Conservation (phyloP, 2,797 vertebrate genomes). For the Coreius guichenoti region DNA sequence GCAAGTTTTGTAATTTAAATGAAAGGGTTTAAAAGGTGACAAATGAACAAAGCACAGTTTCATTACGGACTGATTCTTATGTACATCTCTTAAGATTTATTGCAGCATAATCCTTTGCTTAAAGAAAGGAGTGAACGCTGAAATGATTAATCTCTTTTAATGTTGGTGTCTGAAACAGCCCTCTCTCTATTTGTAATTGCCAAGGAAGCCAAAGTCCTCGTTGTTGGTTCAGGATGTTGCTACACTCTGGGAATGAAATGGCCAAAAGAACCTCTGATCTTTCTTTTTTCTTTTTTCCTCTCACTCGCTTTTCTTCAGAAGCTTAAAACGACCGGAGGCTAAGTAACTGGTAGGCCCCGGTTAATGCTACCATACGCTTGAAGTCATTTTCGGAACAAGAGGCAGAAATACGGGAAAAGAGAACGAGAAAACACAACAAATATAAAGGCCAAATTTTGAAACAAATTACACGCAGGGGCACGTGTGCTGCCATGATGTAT, state of each 20-base stretch:
- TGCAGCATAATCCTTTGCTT: constrained; percentile 90
- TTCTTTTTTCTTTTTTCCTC: constrained; percentile 69
- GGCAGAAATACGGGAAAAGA: constrained; percentile 53
- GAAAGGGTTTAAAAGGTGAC: constrained; percentile 88
- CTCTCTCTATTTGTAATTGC: constrained; percentile 99
- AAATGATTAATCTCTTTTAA: constrained; percentile 99
- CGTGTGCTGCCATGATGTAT: constrained; percentile 82
- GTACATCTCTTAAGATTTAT: constrained; percentile 99
- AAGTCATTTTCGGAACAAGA: constrained; percentile 80
- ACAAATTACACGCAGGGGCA: constrained; percentile 83
- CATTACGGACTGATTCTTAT: constrained; percentile 96
- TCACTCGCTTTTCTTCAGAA: constrained; percentile 36
- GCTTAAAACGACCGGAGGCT: constrained; percentile 83
- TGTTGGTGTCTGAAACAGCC: constrained; percentile 94
- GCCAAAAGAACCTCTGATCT: constrained; percentile 91
- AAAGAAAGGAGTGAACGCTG: constrained; percentile 88
- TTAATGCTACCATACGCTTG: constrained; percentile 83
- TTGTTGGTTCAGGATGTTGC: constrained; percentile 89
- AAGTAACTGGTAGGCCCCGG: constrained; percentile 83
- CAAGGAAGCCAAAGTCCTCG: constrained; percentile 84
- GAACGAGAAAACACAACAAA: constrained; percentile 73
- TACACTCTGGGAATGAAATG: constrained; percentile 87
- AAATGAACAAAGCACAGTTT: constrained; percentile 89
- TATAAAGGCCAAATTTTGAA: constrained; percentile 87
- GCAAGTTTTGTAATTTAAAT: constrained; percentile 89